phyloP scores from a whole-genome alignment of 2,888 invertebrate genomes.

The Cosmopolites sordidus region DNA sequence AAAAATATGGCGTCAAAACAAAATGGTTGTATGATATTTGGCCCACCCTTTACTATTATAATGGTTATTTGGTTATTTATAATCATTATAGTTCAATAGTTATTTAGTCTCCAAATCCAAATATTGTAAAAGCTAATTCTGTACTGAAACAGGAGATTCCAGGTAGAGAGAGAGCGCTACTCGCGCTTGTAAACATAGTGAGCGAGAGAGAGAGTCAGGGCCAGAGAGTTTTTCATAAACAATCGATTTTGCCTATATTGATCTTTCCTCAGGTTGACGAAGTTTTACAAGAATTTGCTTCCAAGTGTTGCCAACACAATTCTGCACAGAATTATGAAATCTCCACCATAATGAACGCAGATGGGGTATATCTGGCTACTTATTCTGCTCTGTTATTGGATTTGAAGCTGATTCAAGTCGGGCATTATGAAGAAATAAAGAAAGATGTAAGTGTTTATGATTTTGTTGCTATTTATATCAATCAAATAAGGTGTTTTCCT shows the following conservation, averaged over 20 bases:
- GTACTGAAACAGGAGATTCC: no score
- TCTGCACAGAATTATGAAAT: slow-evolving; percentile 61
- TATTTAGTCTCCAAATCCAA: no score
- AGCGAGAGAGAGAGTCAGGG: no score
- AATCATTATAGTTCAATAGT: no score
- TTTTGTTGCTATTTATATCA: neutral
- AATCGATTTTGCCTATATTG: neutral
- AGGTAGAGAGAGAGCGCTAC: no score
- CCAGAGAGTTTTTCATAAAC: no score
- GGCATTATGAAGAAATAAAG: slow-evolving; percentile 63
- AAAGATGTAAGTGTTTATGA: slow-evolving; percentile 46
- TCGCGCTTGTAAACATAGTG: neutral
- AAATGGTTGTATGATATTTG: no score
- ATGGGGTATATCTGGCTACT: slow-evolving; percentile 88
- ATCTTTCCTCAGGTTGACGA: slow-evolving; percentile 65
- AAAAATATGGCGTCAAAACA: no score
- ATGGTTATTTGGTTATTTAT: no score
- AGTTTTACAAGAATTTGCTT: slow-evolving; percentile 86
- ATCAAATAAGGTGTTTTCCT: no score
- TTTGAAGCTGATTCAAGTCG: slow-evolving; percentile 69
- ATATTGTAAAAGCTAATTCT: no score
- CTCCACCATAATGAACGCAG: slow-evolving; percentile 84
- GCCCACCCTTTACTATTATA: no score
- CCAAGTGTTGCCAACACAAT: slow-evolving; percentile 82
- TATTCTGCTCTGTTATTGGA: slow-evolving; percentile 81